These are phyloP conservation scores for Tanypteryx hageni DNA, from an alignment of 2,888 invertebrate genomes.

Conservation along the genomic window DNA sequence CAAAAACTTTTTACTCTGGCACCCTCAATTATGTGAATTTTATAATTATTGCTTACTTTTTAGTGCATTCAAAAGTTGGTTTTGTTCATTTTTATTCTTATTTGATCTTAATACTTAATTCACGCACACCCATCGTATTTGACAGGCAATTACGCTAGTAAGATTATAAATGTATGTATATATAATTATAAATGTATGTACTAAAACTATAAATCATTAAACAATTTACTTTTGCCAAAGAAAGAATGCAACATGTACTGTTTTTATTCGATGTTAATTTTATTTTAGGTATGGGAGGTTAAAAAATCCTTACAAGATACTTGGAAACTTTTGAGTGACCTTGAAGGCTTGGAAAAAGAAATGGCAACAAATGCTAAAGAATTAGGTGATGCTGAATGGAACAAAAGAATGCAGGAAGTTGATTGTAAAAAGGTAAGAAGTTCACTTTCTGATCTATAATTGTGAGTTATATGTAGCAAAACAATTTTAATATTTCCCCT, in stretches of 20 bases:
- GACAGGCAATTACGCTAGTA: too few relatives aligned
- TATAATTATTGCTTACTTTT: too few relatives aligned
- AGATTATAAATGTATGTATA: too few relatives aligned
- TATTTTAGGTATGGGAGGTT: slow-evolving; percentile 66
- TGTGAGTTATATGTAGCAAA: background rate
- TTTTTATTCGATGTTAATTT: background rate
- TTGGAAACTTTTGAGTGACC: slow-evolving; percentile 73
- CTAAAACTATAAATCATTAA: too few relatives aligned
- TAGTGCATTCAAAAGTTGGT: too few relatives aligned
- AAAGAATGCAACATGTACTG: too few relatives aligned
- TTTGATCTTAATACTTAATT: too few relatives aligned
- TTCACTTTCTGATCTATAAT: slow-evolving; percentile 72
- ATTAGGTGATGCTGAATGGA: slow-evolving; percentile 79
- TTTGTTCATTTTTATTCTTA: too few relatives aligned
- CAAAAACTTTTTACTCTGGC: too few relatives aligned
- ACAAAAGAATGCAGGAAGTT: slow-evolving; percentile 76
- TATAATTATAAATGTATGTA: too few relatives aligned
- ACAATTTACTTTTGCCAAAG: background rate
- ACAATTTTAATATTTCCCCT: background rate
- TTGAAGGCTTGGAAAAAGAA: slow-evolving; percentile 73
- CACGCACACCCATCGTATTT: too few relatives aligned
- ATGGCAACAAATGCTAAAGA: slow-evolving; percentile 75
- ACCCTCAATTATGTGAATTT: too few relatives aligned
- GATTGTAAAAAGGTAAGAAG: slow-evolving; percentile 76
- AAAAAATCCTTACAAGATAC: slow-evolving; percentile 70